Evolutionary conservation across 2,113 vertebrate genomes (phyloP).

Genomic region (Lampris megalopsis): DNA sequence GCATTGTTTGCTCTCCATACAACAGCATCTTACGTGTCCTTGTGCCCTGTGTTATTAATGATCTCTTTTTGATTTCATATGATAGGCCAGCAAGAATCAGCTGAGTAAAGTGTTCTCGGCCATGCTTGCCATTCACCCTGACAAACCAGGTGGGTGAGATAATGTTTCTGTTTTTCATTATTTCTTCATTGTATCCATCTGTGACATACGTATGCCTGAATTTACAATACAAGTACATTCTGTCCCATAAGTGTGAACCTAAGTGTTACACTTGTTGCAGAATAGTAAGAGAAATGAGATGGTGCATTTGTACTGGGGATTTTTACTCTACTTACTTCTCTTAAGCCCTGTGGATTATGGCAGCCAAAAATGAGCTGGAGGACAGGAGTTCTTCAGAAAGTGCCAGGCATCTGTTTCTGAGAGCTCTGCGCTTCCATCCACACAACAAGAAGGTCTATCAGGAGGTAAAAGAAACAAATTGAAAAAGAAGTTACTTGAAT

Average conservation of each 20-base stretch:
- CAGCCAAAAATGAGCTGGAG: conserved; percentile 97
- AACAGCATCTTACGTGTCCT: neutral
- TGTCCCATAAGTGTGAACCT: no score
- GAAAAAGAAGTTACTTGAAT: neutral
- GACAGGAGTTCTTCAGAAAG: conserved; percentile 91
- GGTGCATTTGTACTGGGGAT: neutral
- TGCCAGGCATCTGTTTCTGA: conserved; percentile 93
- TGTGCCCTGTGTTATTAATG: neutral
- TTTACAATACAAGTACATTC: no score
- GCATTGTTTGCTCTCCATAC: neutral
- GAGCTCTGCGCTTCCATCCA: conserved; percentile 96
- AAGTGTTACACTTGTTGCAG: no score
- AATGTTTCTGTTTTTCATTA: neutral
- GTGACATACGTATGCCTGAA: no score
- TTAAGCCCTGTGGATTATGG: conserved; percentile 96
- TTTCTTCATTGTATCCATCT: neutral
- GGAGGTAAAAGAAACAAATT: conserved; percentile 82
- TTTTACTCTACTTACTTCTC: neutral
- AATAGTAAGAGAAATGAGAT: no score
- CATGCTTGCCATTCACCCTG: conserved; percentile 93
- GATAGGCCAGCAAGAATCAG: conserved; percentile 86
- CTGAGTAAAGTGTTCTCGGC: conserved; percentile 93
- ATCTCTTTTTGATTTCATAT: conserved; percentile 25
- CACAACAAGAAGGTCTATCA: conserved; percentile 91
- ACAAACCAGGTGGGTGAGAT: conserved; percentile 90